Base-by-base conservation (phyloP, 2,113 vertebrate genomes). In the Perca schrenkii region DNA sequence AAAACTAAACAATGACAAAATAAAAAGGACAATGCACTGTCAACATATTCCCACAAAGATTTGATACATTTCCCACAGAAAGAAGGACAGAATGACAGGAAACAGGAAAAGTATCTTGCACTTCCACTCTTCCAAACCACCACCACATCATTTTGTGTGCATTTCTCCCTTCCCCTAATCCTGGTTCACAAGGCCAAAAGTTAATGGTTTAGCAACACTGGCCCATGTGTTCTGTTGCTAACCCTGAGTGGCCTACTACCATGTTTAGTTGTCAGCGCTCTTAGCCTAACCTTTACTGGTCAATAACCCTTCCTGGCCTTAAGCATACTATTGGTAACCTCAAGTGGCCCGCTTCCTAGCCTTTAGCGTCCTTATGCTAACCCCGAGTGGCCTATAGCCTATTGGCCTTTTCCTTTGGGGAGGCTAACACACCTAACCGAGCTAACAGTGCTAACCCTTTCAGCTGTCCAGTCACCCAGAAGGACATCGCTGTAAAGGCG, bases 391-490 rank as follows among this genome's bases (percentile, higher is more conserved):
- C 92, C 89, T 91, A 61, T 77, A 85, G 88, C 82, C 83, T 74
- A 28, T 43, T 79, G 49, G 64, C 65, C 86, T 89, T 89, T 76
- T 70, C 46, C 57, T 83, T 73, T 67, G 62, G 62, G 77, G 40
- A 83, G 70, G 80, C 86, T 77, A 87, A 89, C 79, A 69, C 83
- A 88, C 87, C 85, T 91, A 84, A 89, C 80, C 52, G n/a, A 87
- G 88, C 91, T 91, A 92, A 91, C 85, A 80, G 76, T 71, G 86
- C 87, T 92, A 90, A 94, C 92, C 93, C 90, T 90, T 89, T 94
- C 89, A 94, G 92, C 80, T 79, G 88, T 56, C 88, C 91, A 80
- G 88, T 93, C 94, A 94, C 92, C 94, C 94, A 85, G 90, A 94
- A 94, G 91, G 80, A 91, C 84, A 94, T 92, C 49, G 86, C 83